Percentiles rank a stretch among this genome's conserved stretches.
These are phyloP conservation scores for Entomyzon cyanotis DNA, from an alignment of 2,113 vertebrate genomes.

Conservation along the genomic window DNA sequence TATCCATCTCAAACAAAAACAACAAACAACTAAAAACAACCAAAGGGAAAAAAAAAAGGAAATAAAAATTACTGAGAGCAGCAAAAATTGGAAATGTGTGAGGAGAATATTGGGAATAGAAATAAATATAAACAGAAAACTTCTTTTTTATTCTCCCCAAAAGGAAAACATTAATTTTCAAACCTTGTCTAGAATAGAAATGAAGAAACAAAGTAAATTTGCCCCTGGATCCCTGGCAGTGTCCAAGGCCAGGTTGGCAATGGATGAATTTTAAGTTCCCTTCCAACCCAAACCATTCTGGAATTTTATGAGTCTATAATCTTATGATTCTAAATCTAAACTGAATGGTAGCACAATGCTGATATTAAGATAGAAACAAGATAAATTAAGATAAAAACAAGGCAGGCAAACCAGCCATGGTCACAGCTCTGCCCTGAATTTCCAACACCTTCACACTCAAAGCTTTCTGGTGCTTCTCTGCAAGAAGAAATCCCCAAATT, in stretches of 20 bases:
- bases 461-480: neutral
- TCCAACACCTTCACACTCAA: neutral
- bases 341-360: neutral
- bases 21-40: neutral
- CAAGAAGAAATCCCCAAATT: neutral
- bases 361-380: neutral
- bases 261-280: neutral
- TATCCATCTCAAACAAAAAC: neutral
- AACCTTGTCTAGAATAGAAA: neutral
- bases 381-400: neutral
- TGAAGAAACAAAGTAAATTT: neutral
- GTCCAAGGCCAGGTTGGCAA: neutral
- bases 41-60: neutral
- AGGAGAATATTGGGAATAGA: neutral
- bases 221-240: neutral
- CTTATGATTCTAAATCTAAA: neutral
- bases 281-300: too few relatives aligned
- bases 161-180: neutral
- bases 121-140: neutral
- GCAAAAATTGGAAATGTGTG: neutral
- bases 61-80: neutral
- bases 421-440: neutral
- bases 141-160: neutral
- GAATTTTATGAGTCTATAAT: neutral
- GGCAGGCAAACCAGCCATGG: neutral